Evolutionary conservation across 2,797 vertebrate genomes (phyloP).

Genomic region (Peromyscus aztecus): DNA sequence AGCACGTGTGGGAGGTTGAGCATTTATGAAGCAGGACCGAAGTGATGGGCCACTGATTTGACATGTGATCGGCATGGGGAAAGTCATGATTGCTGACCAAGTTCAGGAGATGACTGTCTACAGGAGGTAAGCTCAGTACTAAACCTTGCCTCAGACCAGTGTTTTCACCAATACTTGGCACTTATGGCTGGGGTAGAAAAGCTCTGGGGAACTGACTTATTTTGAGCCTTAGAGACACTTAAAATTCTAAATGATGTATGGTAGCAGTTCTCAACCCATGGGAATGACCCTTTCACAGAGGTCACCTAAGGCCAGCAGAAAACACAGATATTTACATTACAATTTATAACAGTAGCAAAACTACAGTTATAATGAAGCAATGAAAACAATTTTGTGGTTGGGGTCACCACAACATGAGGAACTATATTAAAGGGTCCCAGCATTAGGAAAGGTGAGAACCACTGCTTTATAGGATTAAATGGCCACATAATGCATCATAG

Average conservation of each 20-base stretch:
- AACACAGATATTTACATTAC: neutral
- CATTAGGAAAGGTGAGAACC: neutral
- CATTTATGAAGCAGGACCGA: neutral
- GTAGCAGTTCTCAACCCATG: neutral
- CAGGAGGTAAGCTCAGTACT: neutral
- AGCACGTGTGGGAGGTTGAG: neutral
- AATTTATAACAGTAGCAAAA: neutral
- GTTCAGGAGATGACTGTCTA: neutral
- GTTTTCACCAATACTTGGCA: neutral
- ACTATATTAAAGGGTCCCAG: neutral
- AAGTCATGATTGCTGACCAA: neutral
- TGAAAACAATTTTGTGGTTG: neutral
- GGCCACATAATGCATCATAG: neutral
- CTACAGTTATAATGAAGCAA: neutral
- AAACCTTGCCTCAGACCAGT: neutral
- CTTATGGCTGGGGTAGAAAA: neutral
- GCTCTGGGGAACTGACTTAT: slow-evolving; percentile 11
- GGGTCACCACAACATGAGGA: neutral
- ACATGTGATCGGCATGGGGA: neutral
- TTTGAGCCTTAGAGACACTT: neutral
- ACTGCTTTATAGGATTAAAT: neutral
- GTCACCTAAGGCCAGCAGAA: neutral
- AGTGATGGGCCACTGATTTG: neutral
- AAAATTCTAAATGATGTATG: neutral
- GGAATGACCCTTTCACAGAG: neutral